Conservation (phyloP, 2,797 vertebrate genomes). For the Malurus splendens region DNA sequence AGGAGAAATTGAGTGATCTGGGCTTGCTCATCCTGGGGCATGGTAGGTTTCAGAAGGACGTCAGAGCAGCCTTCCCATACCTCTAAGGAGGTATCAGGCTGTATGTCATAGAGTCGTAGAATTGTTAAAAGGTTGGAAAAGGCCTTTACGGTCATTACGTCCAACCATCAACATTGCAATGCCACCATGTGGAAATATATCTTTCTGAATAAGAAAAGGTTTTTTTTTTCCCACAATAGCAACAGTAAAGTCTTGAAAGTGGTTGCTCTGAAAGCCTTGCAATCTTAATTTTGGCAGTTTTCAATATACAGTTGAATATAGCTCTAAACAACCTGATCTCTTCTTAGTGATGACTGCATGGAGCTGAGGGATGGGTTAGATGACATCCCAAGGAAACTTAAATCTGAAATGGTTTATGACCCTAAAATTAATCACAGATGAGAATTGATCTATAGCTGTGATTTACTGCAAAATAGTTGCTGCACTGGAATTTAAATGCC, state of each 20-base stretch:
- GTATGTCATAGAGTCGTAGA: neutral
- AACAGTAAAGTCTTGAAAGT: neutral
- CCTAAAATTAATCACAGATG: neutral
- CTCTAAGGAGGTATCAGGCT: neutral
- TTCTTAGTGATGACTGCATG: neutral
- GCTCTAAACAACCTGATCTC: neutral
- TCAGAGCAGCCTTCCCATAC: neutral
- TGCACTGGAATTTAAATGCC: neutral
- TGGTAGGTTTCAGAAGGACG: neutral
- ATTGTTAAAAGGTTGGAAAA: neutral
- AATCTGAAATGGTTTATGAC: neutral
- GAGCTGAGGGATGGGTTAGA: neutral
- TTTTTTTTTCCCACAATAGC: neutral
- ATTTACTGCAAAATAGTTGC: neutral
- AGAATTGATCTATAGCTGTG: neutral
- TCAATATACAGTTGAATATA: neutral
- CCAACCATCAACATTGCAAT: too few species aligned
- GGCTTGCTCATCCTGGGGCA: neutral
- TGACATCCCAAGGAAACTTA: neutral
- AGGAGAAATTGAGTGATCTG: neutral
- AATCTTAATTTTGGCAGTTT: neutral
- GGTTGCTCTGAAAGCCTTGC: neutral
- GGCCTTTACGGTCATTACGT: neutral
- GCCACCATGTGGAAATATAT: neutral
- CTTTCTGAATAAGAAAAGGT: neutral